A percentile compares a stretch with the other conserved stretches of the same genome.
phyloP scores from a whole-genome alignment of 23 tunicate species.

The Corella eumyota region DNA sequence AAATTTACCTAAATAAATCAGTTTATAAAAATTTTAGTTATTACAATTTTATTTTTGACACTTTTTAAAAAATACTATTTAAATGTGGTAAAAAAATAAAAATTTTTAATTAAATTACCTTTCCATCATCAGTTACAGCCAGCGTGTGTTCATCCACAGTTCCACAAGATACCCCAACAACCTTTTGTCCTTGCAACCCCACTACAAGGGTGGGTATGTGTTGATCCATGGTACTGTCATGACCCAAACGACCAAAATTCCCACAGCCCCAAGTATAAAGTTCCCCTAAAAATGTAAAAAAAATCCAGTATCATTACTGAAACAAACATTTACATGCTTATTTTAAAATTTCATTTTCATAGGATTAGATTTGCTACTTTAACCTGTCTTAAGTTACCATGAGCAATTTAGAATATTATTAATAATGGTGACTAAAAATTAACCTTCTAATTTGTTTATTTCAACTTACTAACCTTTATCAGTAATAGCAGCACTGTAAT shows the following conservation, averaged over 20 bases:
- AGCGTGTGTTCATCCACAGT: conserved; percentile 33
- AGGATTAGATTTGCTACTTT: too few species aligned
- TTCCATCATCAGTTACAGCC: conserved; percentile 29
- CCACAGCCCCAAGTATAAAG: conserved; percentile 94
- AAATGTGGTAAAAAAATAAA: neutral
- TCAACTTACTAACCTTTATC: conserved; percentile 67
- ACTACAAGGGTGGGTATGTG: conserved; percentile 34
- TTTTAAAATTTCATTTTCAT: too few species aligned
- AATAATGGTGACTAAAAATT: too few species aligned
- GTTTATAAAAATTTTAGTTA: too few species aligned
- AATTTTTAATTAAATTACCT: conserved; percentile 8
- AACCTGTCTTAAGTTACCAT: too few species aligned
- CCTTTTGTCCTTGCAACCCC: conserved; percentile 7
- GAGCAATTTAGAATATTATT: too few species aligned
- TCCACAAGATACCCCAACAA: conserved; percentile 40
- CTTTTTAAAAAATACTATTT: too few species aligned
- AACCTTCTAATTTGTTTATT: too few species aligned
- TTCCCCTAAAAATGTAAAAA: conserved; percentile 20
- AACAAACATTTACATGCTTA: too few species aligned
- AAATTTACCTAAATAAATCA: too few species aligned
- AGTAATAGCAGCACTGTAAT: conserved; percentile 56
- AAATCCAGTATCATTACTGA: too few species aligned
- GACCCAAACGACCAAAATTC: conserved; percentile 66
- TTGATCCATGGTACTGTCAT: conserved; percentile 56
- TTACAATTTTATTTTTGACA: too few species aligned